Base-by-base conservation (phyloP, 1,140 invertebrate species). In the Agrilus planipennis region DNA sequence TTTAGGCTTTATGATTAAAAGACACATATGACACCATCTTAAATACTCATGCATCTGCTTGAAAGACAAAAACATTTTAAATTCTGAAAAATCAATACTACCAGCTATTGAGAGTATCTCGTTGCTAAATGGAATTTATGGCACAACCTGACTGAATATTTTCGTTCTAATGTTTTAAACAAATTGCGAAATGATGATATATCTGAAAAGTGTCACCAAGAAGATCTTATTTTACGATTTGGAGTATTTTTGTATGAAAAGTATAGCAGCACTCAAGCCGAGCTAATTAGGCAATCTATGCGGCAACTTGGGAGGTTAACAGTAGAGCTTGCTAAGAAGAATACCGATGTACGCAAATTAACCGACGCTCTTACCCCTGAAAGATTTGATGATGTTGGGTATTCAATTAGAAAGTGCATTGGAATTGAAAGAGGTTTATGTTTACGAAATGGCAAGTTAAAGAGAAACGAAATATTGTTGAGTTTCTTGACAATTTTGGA, bases 171-270 rank as follows among this genome's bases (percentile, higher is more conserved):
- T 16, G 38, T 43, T 23, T 11, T 43, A 18, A 21, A 39, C 23
- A 38, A 30, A 30, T 30, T 43, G 3, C 32, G 42, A 43, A 43
- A 38, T 38, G 27, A 43, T 43, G 34, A 12, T 14, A 43, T 43
- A 32, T 34, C 40, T 12, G 16, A 35, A 34, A 34, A 10, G 20
- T 42, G 40, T 27, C 14, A 22, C 21, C 17, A 42, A 22, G 40
- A 42, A 18, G 5, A 34, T 12, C 6, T 22, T 17, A 34, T 42
- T 29, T 21, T 42, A 32, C 21, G 14, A 12, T 35, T 34, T 27
- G 40, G 40, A 34, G 40, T 32, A 28, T 42, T 42, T 35, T 12
- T 42, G 3, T 42, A 15, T 42, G 40, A 42, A 42, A 42, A 42
- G 29, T 42, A 42, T 27, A 23, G 34, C 12, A 16, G 14, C 11